Percentiles rank a stretch among this genome's conserved stretches.
Evolutionary conservation across 2,888 invertebrate genomes (phyloP).

Genomic region (Ectobius pallidus): DNA sequence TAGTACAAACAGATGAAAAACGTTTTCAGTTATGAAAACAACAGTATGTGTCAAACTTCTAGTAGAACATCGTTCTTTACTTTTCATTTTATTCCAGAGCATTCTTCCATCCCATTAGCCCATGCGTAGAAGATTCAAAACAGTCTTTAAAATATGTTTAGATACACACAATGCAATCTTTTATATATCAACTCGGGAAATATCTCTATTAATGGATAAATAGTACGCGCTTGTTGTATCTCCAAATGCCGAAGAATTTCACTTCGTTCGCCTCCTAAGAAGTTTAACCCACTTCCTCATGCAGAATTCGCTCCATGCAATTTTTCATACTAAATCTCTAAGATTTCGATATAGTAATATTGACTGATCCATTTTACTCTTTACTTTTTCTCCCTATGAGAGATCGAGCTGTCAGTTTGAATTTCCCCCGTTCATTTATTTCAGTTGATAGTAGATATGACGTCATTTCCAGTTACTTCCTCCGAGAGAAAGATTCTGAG

Average conservation of each 20-base stretch:
- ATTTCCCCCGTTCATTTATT: slow-evolving; percentile 1
- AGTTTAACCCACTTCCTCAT: neutral
- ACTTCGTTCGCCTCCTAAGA: neutral
- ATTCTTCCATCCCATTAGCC: no score
- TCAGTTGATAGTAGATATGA: neutral
- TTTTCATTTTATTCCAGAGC: no score
- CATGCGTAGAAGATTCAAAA: no score
- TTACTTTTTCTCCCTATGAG: neutral
- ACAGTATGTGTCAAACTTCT: no score
- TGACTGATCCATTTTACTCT: neutral
- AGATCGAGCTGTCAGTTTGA: slow-evolving; percentile 4
- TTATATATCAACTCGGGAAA: no score
- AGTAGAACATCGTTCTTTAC: no score
- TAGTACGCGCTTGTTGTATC: neutral
- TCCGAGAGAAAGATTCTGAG: no score
- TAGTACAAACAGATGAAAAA: no score
- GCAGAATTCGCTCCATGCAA: neutral
- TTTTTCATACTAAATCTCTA: neutral
- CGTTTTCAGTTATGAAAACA: no score
- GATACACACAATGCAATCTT: no score
- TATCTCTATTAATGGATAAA: no score
- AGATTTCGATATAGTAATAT: slow-evolving; percentile 3
- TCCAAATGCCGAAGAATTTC: neutral
- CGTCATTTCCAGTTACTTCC: neutral
- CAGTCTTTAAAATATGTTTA: no score